Conservation (phyloP, 2,888 invertebrate genomes). For the Agonopterix alstromeriana region DNA sequence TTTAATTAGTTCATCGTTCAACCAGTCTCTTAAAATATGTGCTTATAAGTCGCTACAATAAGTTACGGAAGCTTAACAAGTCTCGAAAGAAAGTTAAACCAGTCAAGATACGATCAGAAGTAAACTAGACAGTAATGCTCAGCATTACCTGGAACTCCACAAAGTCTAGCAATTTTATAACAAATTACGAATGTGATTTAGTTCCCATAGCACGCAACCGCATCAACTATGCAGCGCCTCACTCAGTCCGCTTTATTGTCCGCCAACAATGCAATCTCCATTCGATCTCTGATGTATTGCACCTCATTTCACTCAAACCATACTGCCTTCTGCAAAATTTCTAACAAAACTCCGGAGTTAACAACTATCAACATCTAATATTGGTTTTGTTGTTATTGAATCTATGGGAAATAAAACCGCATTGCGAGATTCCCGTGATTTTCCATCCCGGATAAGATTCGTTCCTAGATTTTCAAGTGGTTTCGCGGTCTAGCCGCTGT, state of each 20-base stretch:
- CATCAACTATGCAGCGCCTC: constrained; percentile 51
- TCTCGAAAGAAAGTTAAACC: no score
- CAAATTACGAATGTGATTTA: constrained; percentile 60
- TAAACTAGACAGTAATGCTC: background rate
- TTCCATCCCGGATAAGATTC: constrained; percentile 61
- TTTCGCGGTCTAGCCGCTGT: constrained; percentile 64
- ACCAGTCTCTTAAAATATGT: no score
- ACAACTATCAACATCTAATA: constrained; percentile 56
- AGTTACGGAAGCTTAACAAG: no score
- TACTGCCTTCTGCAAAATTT: constrained; percentile 28
- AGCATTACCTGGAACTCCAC: background rate
- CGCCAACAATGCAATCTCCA: constrained; percentile 64
- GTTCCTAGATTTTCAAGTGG: constrained; percentile 63
- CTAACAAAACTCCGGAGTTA: constrained; percentile 18
- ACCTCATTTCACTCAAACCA: constrained; percentile 58
- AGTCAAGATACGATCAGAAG: background rate
- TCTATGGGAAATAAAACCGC: constrained; percentile 66
- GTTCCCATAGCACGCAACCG: constrained; percentile 64
- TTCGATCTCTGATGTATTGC: constrained; percentile 61
- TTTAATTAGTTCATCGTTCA: no score
- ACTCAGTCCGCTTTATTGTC: constrained; percentile 52
- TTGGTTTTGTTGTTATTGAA: constrained; percentile 63
- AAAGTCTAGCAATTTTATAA: constrained; percentile 35
- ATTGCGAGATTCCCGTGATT: constrained; percentile 61
- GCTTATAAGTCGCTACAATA: no score